Evolutionary conservation across 1,140 invertebrate genomes (phyloP).

Genomic region (Adoxophyes honmai): DNA sequence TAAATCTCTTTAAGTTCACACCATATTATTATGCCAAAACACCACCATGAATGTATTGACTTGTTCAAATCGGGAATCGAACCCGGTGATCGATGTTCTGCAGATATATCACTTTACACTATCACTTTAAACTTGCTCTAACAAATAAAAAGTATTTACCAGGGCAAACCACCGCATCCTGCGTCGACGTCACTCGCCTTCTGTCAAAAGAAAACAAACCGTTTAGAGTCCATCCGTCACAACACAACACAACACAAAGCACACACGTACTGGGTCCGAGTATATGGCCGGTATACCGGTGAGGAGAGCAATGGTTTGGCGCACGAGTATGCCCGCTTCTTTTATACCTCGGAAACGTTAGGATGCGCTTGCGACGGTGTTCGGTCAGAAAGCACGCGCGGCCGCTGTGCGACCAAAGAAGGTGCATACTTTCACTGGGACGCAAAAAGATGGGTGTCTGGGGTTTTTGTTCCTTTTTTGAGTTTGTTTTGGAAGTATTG

Average conservation of each 20-base stretch:
- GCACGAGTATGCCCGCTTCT: constrained; percentile 59
- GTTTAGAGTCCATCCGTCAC: constrained; percentile 27
- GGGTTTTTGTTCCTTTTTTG: too few relatives aligned
- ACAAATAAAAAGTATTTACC: constrained; percentile 47
- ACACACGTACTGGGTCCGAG: constrained; percentile 39
- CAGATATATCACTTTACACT: too few relatives aligned
- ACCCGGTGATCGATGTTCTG: too few relatives aligned
- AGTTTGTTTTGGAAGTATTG: too few relatives aligned
- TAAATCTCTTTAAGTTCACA: too few relatives aligned
- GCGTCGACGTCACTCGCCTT: constrained; percentile 34
- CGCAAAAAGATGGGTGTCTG: neutral
- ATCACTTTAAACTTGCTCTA: neutral
- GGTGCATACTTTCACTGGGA: constrained; percentile 47
- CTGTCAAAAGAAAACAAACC: constrained; percentile 65
- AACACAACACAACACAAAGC: constrained; percentile 41
- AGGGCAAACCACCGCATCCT: constrained; percentile 53
- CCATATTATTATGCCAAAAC: too few relatives aligned
- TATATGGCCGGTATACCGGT: constrained; percentile 33
- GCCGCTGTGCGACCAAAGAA: constrained; percentile 31
- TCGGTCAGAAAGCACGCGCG: constrained; percentile 46
- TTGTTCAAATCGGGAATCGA: too few relatives aligned
- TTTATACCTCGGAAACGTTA: constrained; percentile 71
- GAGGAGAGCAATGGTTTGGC: constrained; percentile 61
- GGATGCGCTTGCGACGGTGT: constrained; percentile 50
- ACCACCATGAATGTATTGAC: too few relatives aligned